Evolutionary conservation across 2,797 vertebrate species (phyloP).

Genomic region (Microcaecilia unicolor): DNA sequence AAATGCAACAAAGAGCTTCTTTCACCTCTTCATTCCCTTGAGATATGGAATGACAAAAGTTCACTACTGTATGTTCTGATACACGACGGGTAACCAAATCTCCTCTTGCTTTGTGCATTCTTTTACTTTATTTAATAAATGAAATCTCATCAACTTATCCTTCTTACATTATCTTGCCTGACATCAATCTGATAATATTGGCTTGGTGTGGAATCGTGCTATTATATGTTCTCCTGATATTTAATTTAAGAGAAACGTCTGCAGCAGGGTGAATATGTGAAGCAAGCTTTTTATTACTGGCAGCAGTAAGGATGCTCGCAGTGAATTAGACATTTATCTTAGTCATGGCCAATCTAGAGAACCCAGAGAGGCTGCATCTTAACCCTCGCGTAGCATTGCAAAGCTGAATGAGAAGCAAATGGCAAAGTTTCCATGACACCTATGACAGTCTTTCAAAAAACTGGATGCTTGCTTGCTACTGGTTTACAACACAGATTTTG

Average conservation of each 20-base stretch:
- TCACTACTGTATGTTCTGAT: constrained; percentile 15
- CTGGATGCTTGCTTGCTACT: too few relatives aligned
- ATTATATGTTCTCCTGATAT: constrained; percentile 54
- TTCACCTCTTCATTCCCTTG: constrained; percentile 8
- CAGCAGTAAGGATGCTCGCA: constrained; percentile 48
- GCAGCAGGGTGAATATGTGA: constrained; percentile 47
- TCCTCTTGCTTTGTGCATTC: constrained; percentile 22
- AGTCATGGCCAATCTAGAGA: constrained; percentile 50
- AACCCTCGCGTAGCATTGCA: constrained; percentile 42
- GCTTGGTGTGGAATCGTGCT: constrained; percentile 46
- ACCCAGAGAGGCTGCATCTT: constrained; percentile 40
- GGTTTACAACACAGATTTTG: too few relatives aligned
- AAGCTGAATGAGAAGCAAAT: too few relatives aligned
- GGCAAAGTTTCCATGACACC: too few relatives aligned
- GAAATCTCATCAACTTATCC: constrained; percentile 61
- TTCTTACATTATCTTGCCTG: constrained; percentile 56
- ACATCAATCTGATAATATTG: constrained; percentile 67
- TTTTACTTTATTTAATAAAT: constrained; percentile 56
- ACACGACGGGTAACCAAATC: constrained; percentile 18
- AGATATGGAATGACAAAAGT: constrained; percentile 1
- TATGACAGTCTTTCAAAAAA: too few relatives aligned
- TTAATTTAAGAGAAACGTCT: constrained; percentile 58
- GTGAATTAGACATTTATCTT: constrained; percentile 64
- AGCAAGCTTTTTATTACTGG: constrained; percentile 63
- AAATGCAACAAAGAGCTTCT: constrained; percentile 11